Conservation (phyloP, 2,888 invertebrate species). For the Auanema freiburgensis region DNA sequence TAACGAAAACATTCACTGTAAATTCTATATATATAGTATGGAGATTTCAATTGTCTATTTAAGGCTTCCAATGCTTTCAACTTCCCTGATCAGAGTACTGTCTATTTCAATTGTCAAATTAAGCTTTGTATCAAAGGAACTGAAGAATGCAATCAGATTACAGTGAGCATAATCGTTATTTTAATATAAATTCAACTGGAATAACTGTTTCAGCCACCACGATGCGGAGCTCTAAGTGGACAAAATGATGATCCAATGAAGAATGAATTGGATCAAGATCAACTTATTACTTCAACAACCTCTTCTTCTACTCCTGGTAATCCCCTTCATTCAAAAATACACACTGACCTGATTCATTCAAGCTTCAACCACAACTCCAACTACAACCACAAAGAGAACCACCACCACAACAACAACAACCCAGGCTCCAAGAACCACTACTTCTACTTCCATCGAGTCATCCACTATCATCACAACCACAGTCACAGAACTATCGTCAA, state of each 20-base stretch:
- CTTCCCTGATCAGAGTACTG: slow-evolving; percentile 57
- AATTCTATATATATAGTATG: slow-evolving; percentile 3
- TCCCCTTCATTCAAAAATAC: not conserved
- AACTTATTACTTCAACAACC: slow-evolving; percentile 6
- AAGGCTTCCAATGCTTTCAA: slow-evolving; percentile 59
- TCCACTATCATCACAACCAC: slow-evolving; percentile 24
- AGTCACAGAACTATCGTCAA: slow-evolving; percentile 26
- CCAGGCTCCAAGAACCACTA: slow-evolving; percentile 15
- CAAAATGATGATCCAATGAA: slow-evolving; percentile 4
- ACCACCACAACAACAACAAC: slow-evolving; percentile 75
- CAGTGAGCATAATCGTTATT: slow-evolving; percentile 25
- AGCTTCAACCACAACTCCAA: slow-evolving; percentile 16
- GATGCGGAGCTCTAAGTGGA: not conserved
- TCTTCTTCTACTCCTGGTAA: not conserved
- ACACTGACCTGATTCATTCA: not conserved
- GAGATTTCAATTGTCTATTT: slow-evolving; percentile 8
- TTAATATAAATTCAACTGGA: not conserved
- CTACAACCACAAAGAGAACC: slow-evolving; percentile 68
- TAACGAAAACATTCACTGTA: slow-evolving; percentile 55
- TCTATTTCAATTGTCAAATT: slow-evolving; percentile 60
- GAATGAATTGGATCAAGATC: slow-evolving; percentile 9
- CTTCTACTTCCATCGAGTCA: slow-evolving; percentile 13
- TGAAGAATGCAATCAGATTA: slow-evolving; percentile 45
- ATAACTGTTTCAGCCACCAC: too few species aligned
- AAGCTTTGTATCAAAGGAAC: slow-evolving; percentile 50